These are phyloP conservation scores for Baronia brevicornis DNA, from an alignment of 2,888 invertebrate species.

Conservation along the genomic window DNA sequence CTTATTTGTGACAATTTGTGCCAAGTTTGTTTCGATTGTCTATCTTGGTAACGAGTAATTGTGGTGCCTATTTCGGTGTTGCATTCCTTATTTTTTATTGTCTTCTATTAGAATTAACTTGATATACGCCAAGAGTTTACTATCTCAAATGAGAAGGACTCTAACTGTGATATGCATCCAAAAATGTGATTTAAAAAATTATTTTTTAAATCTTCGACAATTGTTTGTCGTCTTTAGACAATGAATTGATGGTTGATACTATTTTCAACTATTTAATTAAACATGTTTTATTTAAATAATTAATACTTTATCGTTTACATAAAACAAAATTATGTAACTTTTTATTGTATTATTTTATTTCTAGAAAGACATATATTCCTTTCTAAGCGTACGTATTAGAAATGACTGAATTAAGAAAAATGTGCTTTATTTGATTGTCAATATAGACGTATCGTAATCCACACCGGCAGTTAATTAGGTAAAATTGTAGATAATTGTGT, in stretches of 20 bases:
- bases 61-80: slow-evolving; percentile 1
- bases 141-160: slow-evolving; percentile 21
- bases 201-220: slow-evolving; percentile 32
- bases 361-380: slow-evolving; percentile 5
- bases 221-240: slow-evolving; percentile 31
- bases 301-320: background rate
- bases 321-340: background rate
- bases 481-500: slow-evolving; percentile 22
- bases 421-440: slow-evolving; percentile 5
- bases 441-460: slow-evolving; percentile 24
- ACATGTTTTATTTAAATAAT: background rate
- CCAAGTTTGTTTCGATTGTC: slow-evolving; percentile 7
- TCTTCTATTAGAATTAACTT: slow-evolving; percentile 5
- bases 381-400: slow-evolving; percentile 11
- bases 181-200: slow-evolving; percentile 46
- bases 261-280: slow-evolving; percentile 8
- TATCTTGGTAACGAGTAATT: slow-evolving; percentile 8
- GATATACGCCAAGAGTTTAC: slow-evolving; percentile 4
- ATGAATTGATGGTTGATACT: slow-evolving; percentile 25
- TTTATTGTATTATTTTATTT: too few relatives aligned
- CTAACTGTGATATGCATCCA: slow-evolving; percentile 41
- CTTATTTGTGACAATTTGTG: too few relatives aligned
- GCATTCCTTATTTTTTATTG: slow-evolving; percentile 11
- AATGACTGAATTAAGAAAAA: slow-evolving; percentile 12
- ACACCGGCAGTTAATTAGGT: slow-evolving; percentile 28